These are phyloP conservation scores for Aphelenchoides besseyi DNA, from an alignment of 1,140 invertebrate genomes.

Conservation along the genomic window DNA sequence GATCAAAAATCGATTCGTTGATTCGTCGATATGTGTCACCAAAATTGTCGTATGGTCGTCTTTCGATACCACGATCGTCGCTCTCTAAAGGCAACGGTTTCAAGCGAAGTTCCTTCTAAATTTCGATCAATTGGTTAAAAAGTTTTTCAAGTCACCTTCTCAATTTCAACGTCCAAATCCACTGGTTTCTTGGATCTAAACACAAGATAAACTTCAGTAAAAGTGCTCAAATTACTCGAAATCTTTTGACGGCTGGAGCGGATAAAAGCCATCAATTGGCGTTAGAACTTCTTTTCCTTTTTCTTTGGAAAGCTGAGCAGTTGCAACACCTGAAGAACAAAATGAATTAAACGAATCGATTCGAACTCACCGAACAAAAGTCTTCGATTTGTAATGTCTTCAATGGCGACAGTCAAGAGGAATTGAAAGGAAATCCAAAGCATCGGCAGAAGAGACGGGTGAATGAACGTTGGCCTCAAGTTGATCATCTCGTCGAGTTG, in stretches of 20 bases:
- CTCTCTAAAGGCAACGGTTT: neutral
- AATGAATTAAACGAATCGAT: neutral
- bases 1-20: conserved; percentile 14
- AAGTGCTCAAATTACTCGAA: too few relatives aligned
- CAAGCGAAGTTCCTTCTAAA: neutral
- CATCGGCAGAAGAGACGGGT: neutral
- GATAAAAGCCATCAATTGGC: neutral
- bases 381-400: conserved; percentile 13
- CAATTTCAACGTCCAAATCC: neutral
- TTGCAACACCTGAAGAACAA: too few relatives aligned
- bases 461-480: too few relatives aligned
- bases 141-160: neutral
- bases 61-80: neutral
- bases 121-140: neutral
- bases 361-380: neutral
- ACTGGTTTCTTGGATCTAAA: neutral
- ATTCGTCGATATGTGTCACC: conserved; percentile 1
- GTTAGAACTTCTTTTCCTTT: neutral
- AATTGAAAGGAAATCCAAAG: neutral
- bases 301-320: neutral
- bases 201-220: too few relatives aligned
- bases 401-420: neutral
- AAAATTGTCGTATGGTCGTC: conserved; percentile 16
- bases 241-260: neutral
- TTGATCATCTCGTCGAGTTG: too few relatives aligned